These are phyloP conservation scores for Okapia johnstoni DNA, from an alignment of 2,113 vertebrate genomes.

Conservation along the genomic window DNA sequence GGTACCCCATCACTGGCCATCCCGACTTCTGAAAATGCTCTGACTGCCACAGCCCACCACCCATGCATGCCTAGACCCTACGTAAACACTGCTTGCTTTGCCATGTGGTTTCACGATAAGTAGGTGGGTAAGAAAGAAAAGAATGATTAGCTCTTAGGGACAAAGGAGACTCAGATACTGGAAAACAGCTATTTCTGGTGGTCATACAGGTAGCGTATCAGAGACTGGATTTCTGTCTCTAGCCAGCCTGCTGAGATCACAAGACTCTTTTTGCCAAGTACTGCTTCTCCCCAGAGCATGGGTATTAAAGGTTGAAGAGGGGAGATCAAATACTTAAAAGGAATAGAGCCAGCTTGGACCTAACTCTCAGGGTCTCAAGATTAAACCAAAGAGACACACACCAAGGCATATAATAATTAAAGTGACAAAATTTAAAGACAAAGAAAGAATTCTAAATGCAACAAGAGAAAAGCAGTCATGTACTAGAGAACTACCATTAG, in stretches of 20 bases:
- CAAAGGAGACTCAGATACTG: neutral
- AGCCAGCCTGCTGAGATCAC: neutral
- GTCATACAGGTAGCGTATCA: neutral
- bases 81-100: too few relatives aligned
- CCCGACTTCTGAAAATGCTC: neutral
- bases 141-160: neutral
- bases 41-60: neutral
- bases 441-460: neutral
- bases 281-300: neutral
- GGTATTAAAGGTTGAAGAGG: neutral
- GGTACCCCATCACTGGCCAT: neutral
- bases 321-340: neutral
- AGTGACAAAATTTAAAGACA: neutral
- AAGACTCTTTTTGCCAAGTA: neutral
- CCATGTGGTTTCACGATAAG: too few relatives aligned
- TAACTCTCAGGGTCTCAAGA: neutral
- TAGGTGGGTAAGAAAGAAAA: neutral
- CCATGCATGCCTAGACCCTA: neutral
- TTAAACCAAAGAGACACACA: neutral
- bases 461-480: neutral
- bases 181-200: neutral
- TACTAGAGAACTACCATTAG: neutral
- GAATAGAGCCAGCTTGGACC: neutral
- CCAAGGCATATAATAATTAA: neutral
- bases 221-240: neutral